Evolutionary conservation across 2,113 vertebrate species (phyloP).

Genomic region (Carettochelys insculpta): DNA sequence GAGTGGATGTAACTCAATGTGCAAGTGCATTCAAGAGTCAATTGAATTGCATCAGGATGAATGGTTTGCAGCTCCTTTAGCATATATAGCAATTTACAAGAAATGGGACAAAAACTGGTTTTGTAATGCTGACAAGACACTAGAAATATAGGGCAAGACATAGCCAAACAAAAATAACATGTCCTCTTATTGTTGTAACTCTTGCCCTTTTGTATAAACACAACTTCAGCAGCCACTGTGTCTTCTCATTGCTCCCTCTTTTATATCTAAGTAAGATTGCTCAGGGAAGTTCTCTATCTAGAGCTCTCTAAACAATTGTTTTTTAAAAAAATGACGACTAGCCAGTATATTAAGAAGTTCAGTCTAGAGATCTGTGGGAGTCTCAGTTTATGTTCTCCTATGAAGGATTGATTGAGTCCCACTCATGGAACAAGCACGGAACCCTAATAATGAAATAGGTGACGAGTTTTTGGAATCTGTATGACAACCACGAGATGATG

Average conservation of each 20-base stretch:
- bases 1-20: neutral
- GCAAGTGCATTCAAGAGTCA: neutral
- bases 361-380: neutral
- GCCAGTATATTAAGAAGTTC: neutral
- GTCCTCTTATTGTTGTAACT: slow-evolving; percentile 39
- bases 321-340: slow-evolving; percentile 38
- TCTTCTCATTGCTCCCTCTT: slow-evolving; percentile 26
- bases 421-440: accelerated
- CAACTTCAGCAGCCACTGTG: slow-evolving; percentile 51
- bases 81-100: neutral
- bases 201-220: slow-evolving; percentile 44
- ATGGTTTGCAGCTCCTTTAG: neutral
- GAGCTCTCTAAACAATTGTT: slow-evolving; percentile 24
- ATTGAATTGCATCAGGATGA: neutral
- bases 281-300: slow-evolving; percentile 45
- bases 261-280: slow-evolving; percentile 40
- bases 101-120: neutral
- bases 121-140: neutral
- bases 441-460: neutral
- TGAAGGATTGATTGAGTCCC: neutral
- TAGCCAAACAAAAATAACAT: slow-evolving; percentile 4
- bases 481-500: neutral
- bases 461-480: neutral
- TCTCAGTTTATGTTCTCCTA: slow-evolving; percentile 17
- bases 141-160: neutral